phyloP scores from a whole-genome alignment of 2,797 vertebrate species.

The Cyclopterus lumpus region DNA sequence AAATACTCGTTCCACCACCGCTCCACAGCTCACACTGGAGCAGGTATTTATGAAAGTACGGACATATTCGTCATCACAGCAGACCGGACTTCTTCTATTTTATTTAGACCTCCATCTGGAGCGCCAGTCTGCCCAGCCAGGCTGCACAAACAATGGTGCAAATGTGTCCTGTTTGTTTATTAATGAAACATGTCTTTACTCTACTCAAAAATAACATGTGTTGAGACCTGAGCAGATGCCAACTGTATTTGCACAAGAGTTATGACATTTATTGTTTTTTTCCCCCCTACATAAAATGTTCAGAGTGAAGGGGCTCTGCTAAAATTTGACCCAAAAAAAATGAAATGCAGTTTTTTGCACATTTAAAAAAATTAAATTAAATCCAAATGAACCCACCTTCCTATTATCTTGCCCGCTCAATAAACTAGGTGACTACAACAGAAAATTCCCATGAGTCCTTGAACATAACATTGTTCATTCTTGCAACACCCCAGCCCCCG shows the following conservation, averaged over 20 bases:
- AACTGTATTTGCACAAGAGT: conserved; percentile 14
- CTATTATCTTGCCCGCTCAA: conserved; percentile 40
- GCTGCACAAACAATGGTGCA: conserved; percentile 39
- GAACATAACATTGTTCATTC: conserved; percentile 75
- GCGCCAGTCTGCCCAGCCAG: conserved; percentile 48
- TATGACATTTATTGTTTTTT: not conserved
- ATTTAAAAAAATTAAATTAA: conserved; percentile 25
- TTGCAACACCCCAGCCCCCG: conserved; percentile 61
- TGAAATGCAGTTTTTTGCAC: conserved; percentile 36
- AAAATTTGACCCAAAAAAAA: conserved; percentile 23
- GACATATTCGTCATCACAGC: conserved; percentile 36
- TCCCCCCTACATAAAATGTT: not conserved
- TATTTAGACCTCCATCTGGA: conserved; percentile 75
- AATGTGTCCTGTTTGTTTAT: conserved; percentile 55
- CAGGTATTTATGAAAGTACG: conserved; percentile 42
- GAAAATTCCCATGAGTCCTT: conserved; percentile 65
- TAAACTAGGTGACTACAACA: conserved; percentile 67
- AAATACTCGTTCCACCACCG: not conserved
- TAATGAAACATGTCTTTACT: conserved; percentile 49
- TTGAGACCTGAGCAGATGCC: conserved; percentile 22
- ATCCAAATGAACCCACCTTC: conserved; percentile 35
- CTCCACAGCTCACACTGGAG: conserved; percentile 11
- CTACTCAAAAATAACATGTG: conserved; percentile 26
- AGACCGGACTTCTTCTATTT: conserved; percentile 52
- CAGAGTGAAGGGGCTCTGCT: not conserved